phyloP scores from a whole-genome alignment of 2,888 invertebrate genomes.

The Pollenia amentaria region DNA sequence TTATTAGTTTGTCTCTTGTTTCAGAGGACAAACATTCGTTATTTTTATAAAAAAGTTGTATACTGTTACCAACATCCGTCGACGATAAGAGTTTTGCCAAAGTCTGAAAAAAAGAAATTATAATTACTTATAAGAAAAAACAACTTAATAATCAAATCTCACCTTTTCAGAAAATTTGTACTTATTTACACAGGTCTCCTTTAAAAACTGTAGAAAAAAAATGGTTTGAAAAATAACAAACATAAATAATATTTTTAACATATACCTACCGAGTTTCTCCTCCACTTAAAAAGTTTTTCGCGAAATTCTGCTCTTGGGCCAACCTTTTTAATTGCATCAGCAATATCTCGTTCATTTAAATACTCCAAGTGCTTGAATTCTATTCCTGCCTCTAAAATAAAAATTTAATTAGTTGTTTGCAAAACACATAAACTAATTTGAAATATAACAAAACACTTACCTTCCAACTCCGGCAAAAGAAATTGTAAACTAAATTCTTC shows the following conservation, averaged over 20 bases:
- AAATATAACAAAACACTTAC: slow-evolving; percentile 3
- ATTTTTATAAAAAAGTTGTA: slow-evolving; percentile 4
- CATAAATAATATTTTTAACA: slow-evolving; percentile 11
- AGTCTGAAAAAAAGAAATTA: slow-evolving; percentile 15
- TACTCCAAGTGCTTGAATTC: background rate
- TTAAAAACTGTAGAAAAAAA: slow-evolving; percentile 8
- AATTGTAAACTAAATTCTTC: background rate
- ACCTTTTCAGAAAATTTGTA: slow-evolving; percentile 30
- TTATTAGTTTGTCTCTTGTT: slow-evolving; percentile 21
- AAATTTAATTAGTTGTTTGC: background rate
- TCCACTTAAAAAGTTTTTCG: slow-evolving; percentile 34
- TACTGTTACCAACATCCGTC: slow-evolving; percentile 11
- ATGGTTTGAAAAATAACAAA: background rate
- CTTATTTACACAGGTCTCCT: background rate
- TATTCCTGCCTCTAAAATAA: slow-evolving; percentile 28
- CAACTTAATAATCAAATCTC: background rate
- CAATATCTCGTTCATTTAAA: slow-evolving; percentile 17
- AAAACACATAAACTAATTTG: background rate
- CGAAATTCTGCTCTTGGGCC: slow-evolving; percentile 16
- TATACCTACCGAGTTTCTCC: slow-evolving; percentile 20
- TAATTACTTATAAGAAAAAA: background rate
- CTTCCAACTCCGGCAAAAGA: slow-evolving; percentile 18
- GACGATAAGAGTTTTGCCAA: slow-evolving; percentile 24
- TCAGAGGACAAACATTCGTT: slow-evolving; percentile 24
- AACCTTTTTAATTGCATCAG: slow-evolving; percentile 39